Conservation (phyloP, 1,140 invertebrate genomes). For the Homarus americanus region DNA sequence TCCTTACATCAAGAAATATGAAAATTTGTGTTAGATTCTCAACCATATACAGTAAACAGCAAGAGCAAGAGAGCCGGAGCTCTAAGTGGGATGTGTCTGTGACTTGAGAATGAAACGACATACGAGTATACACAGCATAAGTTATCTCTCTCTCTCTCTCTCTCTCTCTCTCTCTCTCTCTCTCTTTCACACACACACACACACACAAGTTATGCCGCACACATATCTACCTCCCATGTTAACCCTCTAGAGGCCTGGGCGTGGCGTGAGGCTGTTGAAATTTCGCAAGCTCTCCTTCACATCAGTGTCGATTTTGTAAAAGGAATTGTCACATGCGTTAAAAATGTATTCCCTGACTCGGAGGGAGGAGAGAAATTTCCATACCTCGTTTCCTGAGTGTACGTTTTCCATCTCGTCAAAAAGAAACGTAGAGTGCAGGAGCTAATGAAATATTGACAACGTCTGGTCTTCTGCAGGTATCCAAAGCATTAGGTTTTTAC, state of each 20-base stretch:
- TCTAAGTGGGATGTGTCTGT: no score
- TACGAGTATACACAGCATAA: no score
- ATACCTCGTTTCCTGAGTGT: not conserved
- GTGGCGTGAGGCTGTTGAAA: not conserved
- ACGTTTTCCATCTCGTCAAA: slow-evolving; percentile 11
- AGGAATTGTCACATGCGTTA: not conserved
- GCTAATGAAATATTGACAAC: not conserved
- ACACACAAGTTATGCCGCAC: no score
- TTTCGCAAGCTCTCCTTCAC: not conserved
- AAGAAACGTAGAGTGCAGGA: slow-evolving; percentile 7
- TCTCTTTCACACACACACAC: no score
- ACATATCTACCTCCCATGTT: not conserved
- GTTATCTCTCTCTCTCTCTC: no score
- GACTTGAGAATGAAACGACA: no score
- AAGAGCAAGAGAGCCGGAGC: no score
- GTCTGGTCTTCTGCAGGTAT: not conserved
- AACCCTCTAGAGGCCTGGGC: not conserved
- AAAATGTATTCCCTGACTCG: not conserved
- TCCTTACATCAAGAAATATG: no score
- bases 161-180: no score
- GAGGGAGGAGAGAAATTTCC: slow-evolving; percentile 3
- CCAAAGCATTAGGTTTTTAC: no score
- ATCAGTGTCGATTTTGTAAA: not conserved
- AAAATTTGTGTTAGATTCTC: no score
- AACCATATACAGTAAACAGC: no score